These are phyloP conservation scores for Ennomos fuscantarius DNA, from an alignment of 2,888 invertebrate genomes.

Conservation along the genomic window DNA sequence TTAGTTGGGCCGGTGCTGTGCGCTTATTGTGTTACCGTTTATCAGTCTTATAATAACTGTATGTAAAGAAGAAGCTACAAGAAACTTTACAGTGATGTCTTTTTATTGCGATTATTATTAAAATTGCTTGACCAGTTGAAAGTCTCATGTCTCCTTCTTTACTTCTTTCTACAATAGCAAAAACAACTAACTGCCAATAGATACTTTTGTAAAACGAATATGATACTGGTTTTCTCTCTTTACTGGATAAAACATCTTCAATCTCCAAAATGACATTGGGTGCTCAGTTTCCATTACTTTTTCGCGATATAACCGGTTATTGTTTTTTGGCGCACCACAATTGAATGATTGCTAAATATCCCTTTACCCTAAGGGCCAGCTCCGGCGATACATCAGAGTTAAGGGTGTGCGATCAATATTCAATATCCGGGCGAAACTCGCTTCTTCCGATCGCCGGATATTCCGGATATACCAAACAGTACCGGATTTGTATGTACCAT, in stretches of 20 bases:
- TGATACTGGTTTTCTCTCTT: no score
- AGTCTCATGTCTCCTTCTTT: no score
- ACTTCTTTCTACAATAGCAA: no score
- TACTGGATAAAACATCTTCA: background rate
- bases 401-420: constrained; percentile 83
- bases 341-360: constrained; percentile 74
- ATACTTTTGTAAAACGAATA: no score
- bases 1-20: no score
- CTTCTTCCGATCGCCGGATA: constrained; percentile 79
- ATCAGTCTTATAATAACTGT: no score
- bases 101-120: no score
- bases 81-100: no score
- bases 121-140: no score
- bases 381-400: constrained; percentile 79
- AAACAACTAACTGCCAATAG: no score
- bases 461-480: constrained; percentile 67
- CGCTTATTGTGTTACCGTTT: no score
- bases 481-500: constrained; percentile 55
- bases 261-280: constrained; percentile 1
- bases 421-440: constrained; percentile 83
- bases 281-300: constrained; percentile 14
- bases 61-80: no score
- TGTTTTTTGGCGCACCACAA: constrained; percentile 51
- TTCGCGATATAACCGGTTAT: constrained; percentile 29
- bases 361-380: constrained; percentile 68